Base-by-base conservation (phyloP, 2,113 vertebrate genomes). In the Alaudala cheleensis region DNA sequence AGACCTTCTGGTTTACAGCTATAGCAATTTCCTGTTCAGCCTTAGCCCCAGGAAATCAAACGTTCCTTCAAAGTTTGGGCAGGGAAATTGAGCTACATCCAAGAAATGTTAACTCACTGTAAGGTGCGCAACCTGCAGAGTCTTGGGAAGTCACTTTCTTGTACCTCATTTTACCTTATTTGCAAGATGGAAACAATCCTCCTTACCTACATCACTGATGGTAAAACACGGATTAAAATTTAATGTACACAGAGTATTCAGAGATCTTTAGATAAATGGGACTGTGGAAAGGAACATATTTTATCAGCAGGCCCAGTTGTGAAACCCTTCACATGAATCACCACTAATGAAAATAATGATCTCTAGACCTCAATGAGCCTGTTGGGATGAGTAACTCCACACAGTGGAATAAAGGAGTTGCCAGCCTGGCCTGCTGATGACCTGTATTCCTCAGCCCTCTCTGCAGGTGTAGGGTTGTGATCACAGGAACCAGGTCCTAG, bases 301-400 rank as follows among this genome's bases (percentile, higher is more conserved):
- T 84, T 78, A 92, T 45, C 83, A 95, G 72, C 57, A 78, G 44
- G 64, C 15, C 56, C 0, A 12, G 14, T 45, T 89, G 89, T 34
- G 89, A 95, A 97, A 95, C 81, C 31, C 69, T 45, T 60, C 6
- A 33, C 28, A 47, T 95, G 87, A 93, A 69, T 96, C 96, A 96
- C 70, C 65, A 4, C 61, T 91, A 67, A 92, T 45, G 73, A 94
- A 64, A 92, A 85, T 73, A 86, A 92, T 29, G 34, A 70, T 73
- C 74, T 66, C 5, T 16, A 79, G 70, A 49, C 24, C 45, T 92
- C 40, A 44, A 1, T 37, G 45, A 79, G 57, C 31, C 40, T 81
- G 56, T 29, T 64, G 58, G 3, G 4, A 42, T 29, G 77, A 92
- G 47, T 54, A 85, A 72, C 57, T 74, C 4, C 0, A 23, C 73